phyloP scores from a whole-genome alignment of 2,113 vertebrate genomes.

The Silurus meridionalis region DNA sequence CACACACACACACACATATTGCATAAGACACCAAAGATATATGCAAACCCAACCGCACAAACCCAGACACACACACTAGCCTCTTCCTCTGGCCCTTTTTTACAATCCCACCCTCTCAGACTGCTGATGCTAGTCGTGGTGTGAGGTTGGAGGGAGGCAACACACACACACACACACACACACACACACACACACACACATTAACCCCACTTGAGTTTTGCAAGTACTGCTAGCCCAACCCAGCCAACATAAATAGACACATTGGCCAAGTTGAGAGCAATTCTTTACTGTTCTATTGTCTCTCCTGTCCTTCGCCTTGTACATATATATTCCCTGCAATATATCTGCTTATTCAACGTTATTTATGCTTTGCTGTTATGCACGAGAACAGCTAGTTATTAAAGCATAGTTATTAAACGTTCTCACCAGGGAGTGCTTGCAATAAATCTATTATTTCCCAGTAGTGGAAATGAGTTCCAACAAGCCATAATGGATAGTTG shows the following conservation, averaged over 20 bases:
- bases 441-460: slow-evolving; percentile 49
- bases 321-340: slow-evolving; percentile 54
- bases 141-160: slow-evolving; percentile 70
- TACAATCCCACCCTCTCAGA: slow-evolving; percentile 51
- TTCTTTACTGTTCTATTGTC: slow-evolving; percentile 62
- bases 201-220: slow-evolving; percentile 75
- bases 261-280: slow-evolving; percentile 65
- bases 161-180: slow-evolving; percentile 10
- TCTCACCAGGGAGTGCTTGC: slow-evolving; percentile 29
- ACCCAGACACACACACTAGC: slow-evolving; percentile 31
- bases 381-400: slow-evolving; percentile 55
- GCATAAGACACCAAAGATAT: slow-evolving; percentile 24
- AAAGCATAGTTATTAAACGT: slow-evolving; percentile 47
- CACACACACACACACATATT: slow-evolving; percentile 6
- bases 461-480: slow-evolving; percentile 33
- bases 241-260: slow-evolving; percentile 74
- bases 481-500: slow-evolving; percentile 44
- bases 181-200: slow-evolving; percentile 63
- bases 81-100: slow-evolving; percentile 30
- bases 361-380: slow-evolving; percentile 56
- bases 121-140: slow-evolving; percentile 68
- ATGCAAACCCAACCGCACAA: slow-evolving; percentile 30
- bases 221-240: slow-evolving; percentile 56
- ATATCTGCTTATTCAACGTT: slow-evolving; percentile 61
- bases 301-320: slow-evolving; percentile 57